phyloP scores from a whole-genome alignment of 2,888 invertebrate genomes.

The Blomia tropicalis region DNA sequence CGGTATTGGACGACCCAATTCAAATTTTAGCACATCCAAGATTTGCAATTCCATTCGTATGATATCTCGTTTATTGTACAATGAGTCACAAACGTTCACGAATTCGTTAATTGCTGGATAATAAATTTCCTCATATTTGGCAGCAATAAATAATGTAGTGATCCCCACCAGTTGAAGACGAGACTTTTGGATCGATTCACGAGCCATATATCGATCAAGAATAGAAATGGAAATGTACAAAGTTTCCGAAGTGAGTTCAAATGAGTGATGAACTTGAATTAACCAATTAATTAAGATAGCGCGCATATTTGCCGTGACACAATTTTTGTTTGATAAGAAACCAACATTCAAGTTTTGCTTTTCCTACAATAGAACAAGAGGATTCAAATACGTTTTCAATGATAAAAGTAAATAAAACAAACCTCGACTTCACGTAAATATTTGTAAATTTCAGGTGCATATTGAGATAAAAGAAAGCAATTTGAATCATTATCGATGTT shows the following conservation, averaged over 20 bases:
- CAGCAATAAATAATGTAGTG: slow-evolving; percentile 71
- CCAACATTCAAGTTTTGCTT: slow-evolving; percentile 28
- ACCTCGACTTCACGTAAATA: slow-evolving; percentile 61
- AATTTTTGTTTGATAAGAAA: slow-evolving; percentile 29
- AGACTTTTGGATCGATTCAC: slow-evolving; percentile 47
- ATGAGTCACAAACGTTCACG: slow-evolving; percentile 73
- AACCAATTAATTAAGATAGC: slow-evolving; percentile 81
- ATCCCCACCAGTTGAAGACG: slow-evolving; percentile 74
- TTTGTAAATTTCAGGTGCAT: slow-evolving; percentile 71
- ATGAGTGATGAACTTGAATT: slow-evolving; percentile 72
- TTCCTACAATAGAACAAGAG: slow-evolving; percentile 9
- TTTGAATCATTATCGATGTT: slow-evolving; percentile 66
- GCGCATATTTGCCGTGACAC: slow-evolving; percentile 66
- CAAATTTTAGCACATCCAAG: slow-evolving; percentile 55
- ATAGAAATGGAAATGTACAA: slow-evolving; percentile 71
- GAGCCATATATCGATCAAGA: slow-evolving; percentile 64
- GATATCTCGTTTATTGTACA: slow-evolving; percentile 61
- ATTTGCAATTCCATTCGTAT: slow-evolving; percentile 66
- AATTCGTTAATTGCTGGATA: slow-evolving; percentile 73
- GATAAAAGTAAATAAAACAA: neutral
- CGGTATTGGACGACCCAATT: slow-evolving; percentile 67
- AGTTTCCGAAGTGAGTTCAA: slow-evolving; percentile 68
- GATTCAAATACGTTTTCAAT: neutral
- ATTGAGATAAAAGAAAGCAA: slow-evolving; percentile 61
- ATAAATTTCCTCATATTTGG: slow-evolving; percentile 88